A percentile compares a stretch with the other conserved stretches of the same genome.
These are phyloP conservation scores for Romanogobio albipinnatus DNA, from an alignment of 2,113 vertebrate species.

Conservation along the genomic window DNA sequence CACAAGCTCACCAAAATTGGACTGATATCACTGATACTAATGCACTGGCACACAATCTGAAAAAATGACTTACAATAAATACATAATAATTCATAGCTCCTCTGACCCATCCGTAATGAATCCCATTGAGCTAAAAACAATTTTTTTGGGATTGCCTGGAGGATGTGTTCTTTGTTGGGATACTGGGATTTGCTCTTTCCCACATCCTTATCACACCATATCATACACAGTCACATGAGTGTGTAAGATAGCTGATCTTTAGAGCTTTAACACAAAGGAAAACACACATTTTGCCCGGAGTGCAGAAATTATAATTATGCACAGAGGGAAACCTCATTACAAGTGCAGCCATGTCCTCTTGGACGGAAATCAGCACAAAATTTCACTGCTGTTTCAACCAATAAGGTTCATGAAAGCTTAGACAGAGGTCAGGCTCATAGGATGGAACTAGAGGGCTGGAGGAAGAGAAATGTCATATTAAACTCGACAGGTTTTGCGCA, in stretches of 20 bases:
- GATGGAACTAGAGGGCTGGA: background rate
- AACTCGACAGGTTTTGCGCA: background rate
- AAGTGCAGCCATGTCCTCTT: background rate
- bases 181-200: background rate
- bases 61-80: too few species aligned
- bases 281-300: background rate
- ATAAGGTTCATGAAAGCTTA: background rate
- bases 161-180: background rate
- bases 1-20: too few species aligned
- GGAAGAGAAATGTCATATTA: background rate
- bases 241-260: background rate
- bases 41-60: too few species aligned
- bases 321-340: slow-evolving; percentile 9
- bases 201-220: background rate
- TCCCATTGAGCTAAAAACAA: background rate
- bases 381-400: background rate
- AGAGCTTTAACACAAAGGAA: background rate
- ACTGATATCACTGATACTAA: too few species aligned
- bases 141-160: background rate
- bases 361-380: background rate
- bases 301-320: background rate
- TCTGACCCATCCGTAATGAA: background rate
- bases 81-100: background rate
- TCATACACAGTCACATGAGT: background rate
- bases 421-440: background rate